Base-by-base conservation (phyloP, 2,113 vertebrate species). In the Butorides virescens region DNA sequence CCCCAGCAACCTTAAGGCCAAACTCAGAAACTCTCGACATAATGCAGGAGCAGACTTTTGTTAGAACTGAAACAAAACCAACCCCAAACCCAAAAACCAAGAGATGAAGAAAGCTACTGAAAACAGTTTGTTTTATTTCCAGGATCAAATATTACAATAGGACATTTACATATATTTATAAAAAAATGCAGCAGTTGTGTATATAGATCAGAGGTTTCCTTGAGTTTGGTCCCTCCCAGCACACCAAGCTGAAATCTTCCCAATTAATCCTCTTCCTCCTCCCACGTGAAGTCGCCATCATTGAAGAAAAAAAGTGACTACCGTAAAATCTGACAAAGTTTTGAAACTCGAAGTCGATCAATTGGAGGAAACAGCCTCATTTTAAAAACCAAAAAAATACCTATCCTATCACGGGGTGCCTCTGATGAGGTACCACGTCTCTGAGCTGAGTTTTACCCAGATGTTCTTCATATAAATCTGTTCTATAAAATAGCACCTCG, bases 161-260 rank as follows among this genome's bases (percentile, higher is more conserved):
- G 97, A 98, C 98, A 98, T 98, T 98, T 98, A 98, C 98, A 98
- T 95, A 97, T 98, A 98, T 98, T 98, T 98, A 98, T 98, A 98
- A 98, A 98, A 97, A 98, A 98, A 98, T 98, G 98, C 98, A 98
- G 98, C 98, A 98, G 97, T 98, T 98, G 94, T 98, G 95, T 98
- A 97, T 98, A 98, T 97, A 98, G 97, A 98, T 98, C 97, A 98
- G 97, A 98, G 97, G 98, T 98, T 98, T 98, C 97, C 97, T 98
- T 98, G 98, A 98, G 97, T 98, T 98, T 98, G 98, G 98, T 98
- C 98, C 97, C 98, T 98, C 98, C 98, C 98, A 98, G 97, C 97
- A 98, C 94, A 97, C 97, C 97, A 97, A 98, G 95, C 97, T 97
- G 98, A 98, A 96, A 96, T 97, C 95, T 97, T 95, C 67, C 8